phyloP scores from a whole-genome alignment of 53 echinoderm and acorn worm species.

The Echinometra lucunter region DNA sequence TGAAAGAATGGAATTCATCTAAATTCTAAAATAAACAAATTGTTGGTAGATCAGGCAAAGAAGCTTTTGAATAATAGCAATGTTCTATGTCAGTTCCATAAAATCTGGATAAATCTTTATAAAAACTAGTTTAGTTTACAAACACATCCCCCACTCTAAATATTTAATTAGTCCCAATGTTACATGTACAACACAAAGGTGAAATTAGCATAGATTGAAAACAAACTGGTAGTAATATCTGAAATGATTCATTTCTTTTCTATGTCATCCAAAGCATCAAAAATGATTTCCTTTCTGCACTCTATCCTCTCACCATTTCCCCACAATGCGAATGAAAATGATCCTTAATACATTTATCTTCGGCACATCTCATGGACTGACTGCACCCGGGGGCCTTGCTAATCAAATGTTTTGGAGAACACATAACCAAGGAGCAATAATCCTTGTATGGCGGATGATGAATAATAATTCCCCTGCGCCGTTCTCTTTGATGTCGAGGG shows the following conservation, averaged over 20 bases:
- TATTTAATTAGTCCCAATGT: too few species aligned
- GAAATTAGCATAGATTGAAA: background rate
- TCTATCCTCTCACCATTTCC: background rate
- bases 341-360: slow-evolving; percentile 40
- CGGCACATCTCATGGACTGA: slow-evolving; percentile 1
- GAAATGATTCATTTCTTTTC: background rate
- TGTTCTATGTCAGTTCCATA: too few species aligned
- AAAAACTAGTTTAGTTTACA: too few species aligned
- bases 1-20: background rate
- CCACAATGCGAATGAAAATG: slow-evolving; percentile 12
- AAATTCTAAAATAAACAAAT: background rate
- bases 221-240: background rate
- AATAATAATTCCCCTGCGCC: slow-evolving; percentile 49
- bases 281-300: background rate
- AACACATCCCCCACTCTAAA: too few species aligned
- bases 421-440: slow-evolving; percentile 39
- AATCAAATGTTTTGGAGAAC: slow-evolving; percentile 48
- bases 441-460: slow-evolving; percentile 15
- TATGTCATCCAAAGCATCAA: background rate
- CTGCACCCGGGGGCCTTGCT: background rate
- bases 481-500: slow-evolving; percentile 35
- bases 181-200: background rate
- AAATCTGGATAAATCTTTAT: too few species aligned
- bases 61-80: too few species aligned
- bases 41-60: background rate